Base-by-base conservation (phyloP, 1,140 invertebrate species). In the Halyomorpha halys region DNA sequence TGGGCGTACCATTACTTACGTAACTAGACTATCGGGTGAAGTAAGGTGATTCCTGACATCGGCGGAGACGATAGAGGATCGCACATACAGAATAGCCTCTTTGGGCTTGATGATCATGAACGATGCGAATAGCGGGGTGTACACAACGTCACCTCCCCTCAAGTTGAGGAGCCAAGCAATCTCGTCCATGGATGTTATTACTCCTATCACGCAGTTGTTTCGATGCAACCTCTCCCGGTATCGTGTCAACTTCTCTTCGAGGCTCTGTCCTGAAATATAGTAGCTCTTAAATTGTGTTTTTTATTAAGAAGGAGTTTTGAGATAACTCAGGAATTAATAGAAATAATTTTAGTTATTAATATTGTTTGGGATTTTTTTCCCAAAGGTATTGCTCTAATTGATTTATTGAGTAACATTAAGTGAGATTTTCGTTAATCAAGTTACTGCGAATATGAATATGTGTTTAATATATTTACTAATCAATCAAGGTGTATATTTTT, bases 151-250 rank as follows among this genome's bases (percentile, higher is more conserved):
- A 27, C 76, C 74, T 15, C 86, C 85, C 45, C 86, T 73, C 19
- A 89, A 72, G 74, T 89, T 89, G 51, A 87, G 76, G 30, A 86
- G 70, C 84, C 84, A 85, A 5, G 84, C 83, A 49, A 83, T 78
- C 72, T 86, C 83, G 71, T 85, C 83, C 53, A 86, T 70, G 16
- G 80, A 80, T 4, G 82, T 80, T 5, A 85, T 72, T 30, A 85
- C 74, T 54, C 82, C 69, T 8, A 77, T 72, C 68, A 78, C 75
- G 13, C 75, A 75, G 11, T 73, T 70, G 47, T 78, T 73, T 3
- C 79, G 69, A 16, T 71, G 69, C 74, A 85, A 75, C 64, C 78
- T 75, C 56, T 72, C 65, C 15, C 78, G 69, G 14, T 82, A 71
- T 53, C 76, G 71, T n/a, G 61, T 56, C 6, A 83, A 62, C 69